A percentile compares a stretch with the other conserved stretches of the same genome.
These are phyloP conservation scores for Mesodorylaimus sp. DNA, from an alignment of 2,888 invertebrate species.

Conservation along the genomic window DNA sequence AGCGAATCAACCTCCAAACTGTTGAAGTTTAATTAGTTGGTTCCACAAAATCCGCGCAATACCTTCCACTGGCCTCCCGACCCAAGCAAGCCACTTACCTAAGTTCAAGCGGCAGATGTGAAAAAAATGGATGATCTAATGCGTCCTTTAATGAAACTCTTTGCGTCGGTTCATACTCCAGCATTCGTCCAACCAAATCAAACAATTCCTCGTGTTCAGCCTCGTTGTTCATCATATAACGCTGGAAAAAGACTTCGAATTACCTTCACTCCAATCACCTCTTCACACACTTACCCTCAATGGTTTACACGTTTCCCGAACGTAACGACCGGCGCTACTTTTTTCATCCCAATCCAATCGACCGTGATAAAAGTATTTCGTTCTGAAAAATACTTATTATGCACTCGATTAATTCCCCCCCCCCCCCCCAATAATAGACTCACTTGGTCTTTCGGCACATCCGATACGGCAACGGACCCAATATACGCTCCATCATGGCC, in stretches of 20 bases:
- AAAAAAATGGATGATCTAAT: slow-evolving; percentile 74
- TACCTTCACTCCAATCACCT: not conserved
- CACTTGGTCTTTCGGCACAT: slow-evolving; percentile 45
- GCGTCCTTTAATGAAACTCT: slow-evolving; percentile 72
- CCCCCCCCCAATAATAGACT: slow-evolving; percentile 18
- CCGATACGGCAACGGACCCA: slow-evolving; percentile 83
- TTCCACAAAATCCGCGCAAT: too few relatives aligned
- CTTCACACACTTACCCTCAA: slow-evolving; percentile 46
- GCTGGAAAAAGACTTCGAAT: slow-evolving; percentile 43
- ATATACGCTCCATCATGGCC: slow-evolving; percentile 98
- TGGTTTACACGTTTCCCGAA: slow-evolving; percentile 91
- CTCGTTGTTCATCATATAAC: slow-evolving; percentile 67
- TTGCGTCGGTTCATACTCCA: slow-evolving; percentile 84
- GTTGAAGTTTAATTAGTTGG: too few relatives aligned
- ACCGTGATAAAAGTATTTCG: slow-evolving; percentile 93
- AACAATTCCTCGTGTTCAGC: slow-evolving; percentile 81
- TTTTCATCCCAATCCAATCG: slow-evolving; percentile 95
- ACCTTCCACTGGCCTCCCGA: too few relatives aligned
- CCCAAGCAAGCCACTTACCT: too few relatives aligned
- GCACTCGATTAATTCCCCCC: too few relatives aligned
- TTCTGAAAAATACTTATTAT: slow-evolving; percentile 40
- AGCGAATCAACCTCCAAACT: too few relatives aligned
- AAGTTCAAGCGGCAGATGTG: slow-evolving; percentile 15
- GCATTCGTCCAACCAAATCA: slow-evolving; percentile 79
- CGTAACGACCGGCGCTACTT: slow-evolving; percentile 86